phyloP scores from a whole-genome alignment of 2,888 invertebrate genomes.

The Adineta ricciae region DNA sequence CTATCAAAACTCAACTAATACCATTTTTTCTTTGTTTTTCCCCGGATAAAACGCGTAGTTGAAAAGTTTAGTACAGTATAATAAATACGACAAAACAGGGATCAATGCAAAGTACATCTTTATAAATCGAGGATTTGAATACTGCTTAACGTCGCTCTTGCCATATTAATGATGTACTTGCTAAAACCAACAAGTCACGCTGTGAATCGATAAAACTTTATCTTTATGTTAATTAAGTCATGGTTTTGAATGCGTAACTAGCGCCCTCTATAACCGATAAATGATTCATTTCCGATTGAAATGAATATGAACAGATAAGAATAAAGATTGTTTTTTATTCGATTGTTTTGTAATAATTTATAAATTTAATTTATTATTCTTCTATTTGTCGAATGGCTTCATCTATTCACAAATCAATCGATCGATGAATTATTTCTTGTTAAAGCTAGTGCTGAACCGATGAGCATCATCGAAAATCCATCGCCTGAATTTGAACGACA shows the following conservation, averaged over 20 bases:
- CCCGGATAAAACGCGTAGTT: too few relatives aligned
- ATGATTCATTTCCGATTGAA: neutral
- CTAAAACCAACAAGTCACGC: too few relatives aligned
- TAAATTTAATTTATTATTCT: neutral
- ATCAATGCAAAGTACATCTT: too few relatives aligned
- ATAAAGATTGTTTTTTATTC: neutral
- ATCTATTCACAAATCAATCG: neutral
- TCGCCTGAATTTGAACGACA: neutral
- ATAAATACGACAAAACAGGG: too few relatives aligned
- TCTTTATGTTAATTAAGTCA: too few relatives aligned
- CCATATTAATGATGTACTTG: too few relatives aligned
- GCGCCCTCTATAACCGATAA: neutral
- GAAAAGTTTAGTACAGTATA: too few relatives aligned
- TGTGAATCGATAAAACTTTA: too few relatives aligned
- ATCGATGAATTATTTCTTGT: neutral
- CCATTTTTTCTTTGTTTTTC: too few relatives aligned
- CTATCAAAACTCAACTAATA: too few relatives aligned
- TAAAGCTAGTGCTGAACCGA: neutral
- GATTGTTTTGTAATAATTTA: neutral
- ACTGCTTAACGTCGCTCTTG: too few relatives aligned
- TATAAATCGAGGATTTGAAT: too few relatives aligned
- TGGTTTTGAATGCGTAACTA: neutral
- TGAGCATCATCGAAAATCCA: neutral
- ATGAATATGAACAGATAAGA: neutral
- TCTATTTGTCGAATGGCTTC: neutral